A percentile compares a stretch with the other conserved stretches of the same genome.
Conservation (phyloP, 2,113 vertebrate genomes). For the Ctenomys sociabilis region DNA sequence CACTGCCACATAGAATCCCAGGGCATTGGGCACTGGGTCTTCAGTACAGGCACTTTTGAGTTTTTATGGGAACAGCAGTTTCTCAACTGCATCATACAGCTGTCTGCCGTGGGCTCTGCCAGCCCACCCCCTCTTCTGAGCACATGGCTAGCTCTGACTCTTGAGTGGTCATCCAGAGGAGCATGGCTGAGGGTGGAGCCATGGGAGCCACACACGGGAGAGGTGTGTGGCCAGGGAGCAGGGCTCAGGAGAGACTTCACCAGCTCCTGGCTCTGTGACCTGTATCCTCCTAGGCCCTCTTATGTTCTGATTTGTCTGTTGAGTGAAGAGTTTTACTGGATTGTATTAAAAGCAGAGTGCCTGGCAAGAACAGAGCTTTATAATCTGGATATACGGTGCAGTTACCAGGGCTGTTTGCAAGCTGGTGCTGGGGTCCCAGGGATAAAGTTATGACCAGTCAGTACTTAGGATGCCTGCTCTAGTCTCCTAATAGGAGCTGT, state of each 20-base stretch:
- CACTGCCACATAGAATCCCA: background rate
- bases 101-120: background rate
- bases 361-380: background rate
- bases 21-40: background rate
- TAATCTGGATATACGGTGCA: background rate
- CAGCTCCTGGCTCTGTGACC: background rate
- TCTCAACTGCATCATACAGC: fast-evolving
- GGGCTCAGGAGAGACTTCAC: background rate
- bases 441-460: background rate
- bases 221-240: background rate
- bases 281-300: background rate
- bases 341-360: background rate
- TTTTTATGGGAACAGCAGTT: background rate
- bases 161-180: background rate
- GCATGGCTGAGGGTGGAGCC: background rate
- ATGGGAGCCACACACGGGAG: too few relatives aligned
- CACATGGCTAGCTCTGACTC: background rate
- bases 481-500: background rate
- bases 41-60: background rate
- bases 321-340: background rate
- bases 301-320: background rate
- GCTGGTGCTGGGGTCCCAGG: background rate
- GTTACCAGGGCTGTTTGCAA: background rate
- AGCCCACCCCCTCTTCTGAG: background rate
- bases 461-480: background rate